Base-by-base conservation (phyloP, 35 echinoderm and acorn worm genomes). In the Holothuria glaberrima region DNA sequence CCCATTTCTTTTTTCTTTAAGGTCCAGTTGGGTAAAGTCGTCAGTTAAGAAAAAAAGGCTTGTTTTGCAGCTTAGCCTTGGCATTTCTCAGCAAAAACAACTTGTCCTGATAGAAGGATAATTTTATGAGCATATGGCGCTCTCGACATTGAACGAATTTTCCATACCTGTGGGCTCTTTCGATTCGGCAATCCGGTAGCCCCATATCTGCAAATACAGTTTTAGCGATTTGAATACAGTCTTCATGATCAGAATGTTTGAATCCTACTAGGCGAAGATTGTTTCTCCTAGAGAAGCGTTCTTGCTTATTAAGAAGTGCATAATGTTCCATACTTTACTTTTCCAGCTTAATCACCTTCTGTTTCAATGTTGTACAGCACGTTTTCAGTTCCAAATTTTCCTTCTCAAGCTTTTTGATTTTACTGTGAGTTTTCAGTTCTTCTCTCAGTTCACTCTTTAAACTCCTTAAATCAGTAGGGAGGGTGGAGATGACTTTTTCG, bases 1-100 rank as follows among this genome's bases (percentile, higher is more conserved):
- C 20, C 84, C 84, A 87, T 87, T 68, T 67, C 20, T 87, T 34
- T 87, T 87, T 24, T 87, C 84, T 67, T 19, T n/a, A 14, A 87
- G n/a, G 34, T 87, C 84, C 33, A 9, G 24, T 20, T 3, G 0
- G 1, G 64, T 87, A 5, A 87, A 48, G 30, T 87, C 84, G 22
- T 87, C 84, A 44, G 63, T 68, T 41, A n/a, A 87, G 66, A 48
- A 64, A 68, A 12, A 7, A 35, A 1, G 30, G 10, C 21, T 68
- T 52, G 24, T 67, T 59, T 46, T 34, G 12, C 63, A 87, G n/a
- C 4, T 32, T 59, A 4, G 1, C 3, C 20, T 9, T 22, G 2
- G 6, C 35, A 75, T 41, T 75, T 20, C 35, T 3, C 26, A 75
- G 17, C 27, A 75, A 5, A 30, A 41, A n/a, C n/a, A n/a, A n/a